These are phyloP conservation scores for Agriopis aurantiaria DNA, from an alignment of 2,888 invertebrate genomes.

Conservation along the genomic window DNA sequence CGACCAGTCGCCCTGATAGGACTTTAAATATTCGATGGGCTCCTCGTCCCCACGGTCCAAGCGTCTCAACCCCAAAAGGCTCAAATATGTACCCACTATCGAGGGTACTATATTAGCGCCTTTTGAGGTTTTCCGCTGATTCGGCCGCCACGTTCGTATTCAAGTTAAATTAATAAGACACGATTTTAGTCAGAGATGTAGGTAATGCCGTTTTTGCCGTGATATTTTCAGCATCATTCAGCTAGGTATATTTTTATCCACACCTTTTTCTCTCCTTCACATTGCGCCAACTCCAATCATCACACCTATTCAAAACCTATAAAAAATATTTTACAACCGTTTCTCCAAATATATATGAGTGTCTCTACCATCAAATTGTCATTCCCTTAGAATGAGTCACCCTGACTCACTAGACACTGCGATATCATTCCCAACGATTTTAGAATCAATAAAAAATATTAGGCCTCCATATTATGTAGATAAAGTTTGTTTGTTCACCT, in stretches of 20 bases:
- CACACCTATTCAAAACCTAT: conserved; percentile 32
- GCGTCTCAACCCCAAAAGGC: too few species aligned
- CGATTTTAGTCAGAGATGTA: neutral
- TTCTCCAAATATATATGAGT: conserved; percentile 43
- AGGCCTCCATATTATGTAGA: neutral
- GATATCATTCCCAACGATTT: conserved; percentile 34
- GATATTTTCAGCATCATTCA: neutral
- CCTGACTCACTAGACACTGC: conserved; percentile 39
- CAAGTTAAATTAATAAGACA: neutral
- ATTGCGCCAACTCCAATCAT: conserved; percentile 24
- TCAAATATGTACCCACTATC: too few species aligned
- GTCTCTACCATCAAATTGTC: conserved; percentile 42
- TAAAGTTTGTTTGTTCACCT: neutral
- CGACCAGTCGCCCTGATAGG: too few species aligned
- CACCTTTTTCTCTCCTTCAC: conserved; percentile 11
- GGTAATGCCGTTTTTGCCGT: neutral
- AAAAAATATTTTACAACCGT: conserved; percentile 31
- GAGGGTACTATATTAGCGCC: too few species aligned
- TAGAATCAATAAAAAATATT: conserved; percentile 32
- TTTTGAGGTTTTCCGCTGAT: too few species aligned
- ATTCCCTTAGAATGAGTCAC: conserved; percentile 45
- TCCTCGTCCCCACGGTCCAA: too few species aligned
- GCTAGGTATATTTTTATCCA: conserved; percentile 7
- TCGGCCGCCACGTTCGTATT: too few species aligned
- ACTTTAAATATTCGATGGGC: too few species aligned